Evolutionary conservation across 37 sponge, comb jelly and placozoan species (phyloP), one percentile per base, ranked within the genome.

Genomic region (Haliclona indistincta): DNA sequence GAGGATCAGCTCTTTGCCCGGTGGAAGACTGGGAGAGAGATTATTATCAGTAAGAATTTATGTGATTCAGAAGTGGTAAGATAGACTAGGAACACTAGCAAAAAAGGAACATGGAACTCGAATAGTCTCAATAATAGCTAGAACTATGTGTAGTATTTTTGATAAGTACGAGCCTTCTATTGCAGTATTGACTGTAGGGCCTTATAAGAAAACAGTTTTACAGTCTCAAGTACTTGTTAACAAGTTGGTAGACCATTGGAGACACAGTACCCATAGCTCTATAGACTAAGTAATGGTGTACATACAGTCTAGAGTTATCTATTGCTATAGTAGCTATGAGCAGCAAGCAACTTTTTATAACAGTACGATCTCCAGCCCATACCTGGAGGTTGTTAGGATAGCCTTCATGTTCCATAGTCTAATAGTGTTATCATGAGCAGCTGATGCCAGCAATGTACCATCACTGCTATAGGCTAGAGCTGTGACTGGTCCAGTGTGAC

Each of bases 371-470:
- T n/a, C n/a, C n/a, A n/a, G n/a, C n/a, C n/a, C n/a, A n/a, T n/a
- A n/a, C n/a, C n/a, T n/a, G n/a, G n/a, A n/a, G 8, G 49, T 13
- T 47, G 49, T 47, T n/a, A 58, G 28, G 28, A 53, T 53, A 33
- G 66, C 7, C 20, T 36, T 75, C 32, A 62, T 67, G 42, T 84
- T 74, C 63, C 80, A 89, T 20, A 89, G 3, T 28, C 74, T 77
- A 47, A 89, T 67, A 11, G 41, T 44, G 63, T 73, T 73, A 63
- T 36, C 78, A 39, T 71, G 38, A 37, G 74, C 29, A 47, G 62
- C 43, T 3, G 85, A 73, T 8, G 81, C 90, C 71, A 89, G 64
- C 80, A 83, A 38, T 25, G 71, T 40, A 25, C 85, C 76, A 73
- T 84, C 85, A 23, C 58, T 45, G 68, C 81, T 84, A 61, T 63